A percentile compares a stretch with the other conserved stretches of the same genome.
Evolutionary conservation across 2,113 vertebrate species (phyloP).

Genomic region (Nothocercus julius): DNA sequence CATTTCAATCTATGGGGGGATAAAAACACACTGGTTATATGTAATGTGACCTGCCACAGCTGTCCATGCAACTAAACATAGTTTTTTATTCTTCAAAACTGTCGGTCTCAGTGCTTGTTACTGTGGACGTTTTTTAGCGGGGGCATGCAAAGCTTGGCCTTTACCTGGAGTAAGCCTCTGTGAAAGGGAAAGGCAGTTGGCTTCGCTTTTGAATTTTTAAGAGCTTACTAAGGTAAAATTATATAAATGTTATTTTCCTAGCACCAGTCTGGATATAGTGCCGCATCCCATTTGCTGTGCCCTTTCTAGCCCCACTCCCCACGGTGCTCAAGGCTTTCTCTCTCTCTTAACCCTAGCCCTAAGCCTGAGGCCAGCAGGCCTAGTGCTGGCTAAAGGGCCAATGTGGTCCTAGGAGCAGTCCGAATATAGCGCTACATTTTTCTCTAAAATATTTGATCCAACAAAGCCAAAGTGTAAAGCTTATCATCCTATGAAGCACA

Average conservation of each 20-base stretch:
- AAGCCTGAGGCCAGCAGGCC: too few species aligned
- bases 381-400: too few species aligned
- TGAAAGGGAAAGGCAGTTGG: accelerated
- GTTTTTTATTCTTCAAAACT: background rate
- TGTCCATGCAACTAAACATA: background rate
- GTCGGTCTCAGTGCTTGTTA: background rate
- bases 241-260: too few species aligned
- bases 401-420: too few species aligned
- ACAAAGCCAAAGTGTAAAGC: too few species aligned
- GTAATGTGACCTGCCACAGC: background rate
- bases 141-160: background rate
- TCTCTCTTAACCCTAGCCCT: too few species aligned
- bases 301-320: too few species aligned
- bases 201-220: background rate
- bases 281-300: too few species aligned
- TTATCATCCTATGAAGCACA: background rate
- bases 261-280: too few species aligned
- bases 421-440: too few species aligned
- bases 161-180: background rate
- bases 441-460: too few species aligned
- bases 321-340: too few species aligned
- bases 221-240: background rate
- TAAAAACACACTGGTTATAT: background rate
- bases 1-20: background rate
- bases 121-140: accelerated